phyloP scores from a whole-genome alignment of 2,797 vertebrate genomes.

The Eleutherodactylus coqui region DNA sequence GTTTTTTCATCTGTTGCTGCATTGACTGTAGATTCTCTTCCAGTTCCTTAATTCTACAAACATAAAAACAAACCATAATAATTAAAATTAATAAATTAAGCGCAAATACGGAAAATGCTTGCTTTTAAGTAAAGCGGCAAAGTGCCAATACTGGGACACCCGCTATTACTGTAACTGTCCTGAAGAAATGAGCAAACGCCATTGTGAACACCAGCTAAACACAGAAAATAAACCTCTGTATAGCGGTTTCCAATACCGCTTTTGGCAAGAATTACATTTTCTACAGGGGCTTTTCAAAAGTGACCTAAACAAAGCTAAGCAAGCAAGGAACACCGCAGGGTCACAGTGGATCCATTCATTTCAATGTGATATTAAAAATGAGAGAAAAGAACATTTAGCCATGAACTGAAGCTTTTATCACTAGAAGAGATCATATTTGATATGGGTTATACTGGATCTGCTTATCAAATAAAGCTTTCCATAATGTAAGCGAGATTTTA shows the following conservation, averaged over 20 bases:
- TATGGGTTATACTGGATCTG: no score
- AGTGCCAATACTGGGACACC: background rate
- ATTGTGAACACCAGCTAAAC: background rate
- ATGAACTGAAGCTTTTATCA: background rate
- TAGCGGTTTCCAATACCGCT: no score
- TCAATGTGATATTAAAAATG: no score
- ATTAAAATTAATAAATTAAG: background rate
- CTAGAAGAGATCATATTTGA: background rate
- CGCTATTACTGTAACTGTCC: background rate
- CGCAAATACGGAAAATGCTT: background rate
- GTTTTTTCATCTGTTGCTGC: constrained; percentile 70
- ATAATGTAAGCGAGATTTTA: background rate
- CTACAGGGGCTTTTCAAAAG: no score
- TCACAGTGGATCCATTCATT: no score
- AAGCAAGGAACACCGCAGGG: no score
- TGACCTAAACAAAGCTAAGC: no score
- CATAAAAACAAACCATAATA: background rate
- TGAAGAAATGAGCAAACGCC: background rate
- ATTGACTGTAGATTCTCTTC: constrained; percentile 69
- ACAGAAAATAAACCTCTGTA: no score
- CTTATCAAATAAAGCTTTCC: background rate
- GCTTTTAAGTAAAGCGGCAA: background rate
- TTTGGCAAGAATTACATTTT: no score
- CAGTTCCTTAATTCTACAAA: constrained; percentile 79
- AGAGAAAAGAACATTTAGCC: no score